These are phyloP conservation scores for Leptodirus hochenwartii DNA, from an alignment of 2,888 invertebrate genomes.

Conservation along the genomic window DNA sequence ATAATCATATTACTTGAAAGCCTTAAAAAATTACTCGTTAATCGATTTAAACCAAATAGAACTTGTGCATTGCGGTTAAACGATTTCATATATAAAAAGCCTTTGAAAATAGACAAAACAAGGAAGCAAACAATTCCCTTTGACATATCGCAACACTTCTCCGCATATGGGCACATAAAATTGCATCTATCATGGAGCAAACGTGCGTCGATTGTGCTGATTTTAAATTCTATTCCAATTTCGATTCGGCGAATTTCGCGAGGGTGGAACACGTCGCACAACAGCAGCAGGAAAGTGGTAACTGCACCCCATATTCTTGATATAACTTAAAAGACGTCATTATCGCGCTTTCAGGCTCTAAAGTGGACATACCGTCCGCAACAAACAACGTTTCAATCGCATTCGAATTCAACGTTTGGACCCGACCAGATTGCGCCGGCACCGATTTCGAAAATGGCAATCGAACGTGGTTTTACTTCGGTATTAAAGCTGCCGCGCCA, in stretches of 20 bases:
- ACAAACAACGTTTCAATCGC: constrained; percentile 40
- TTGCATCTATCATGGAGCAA: too few species aligned
- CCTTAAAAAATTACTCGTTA: too few species aligned
- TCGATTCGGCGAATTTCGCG: constrained; percentile 80
- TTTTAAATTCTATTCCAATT: constrained; percentile 69
- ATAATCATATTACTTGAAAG: too few species aligned
- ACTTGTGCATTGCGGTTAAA: too few species aligned
- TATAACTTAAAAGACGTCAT: background rate
- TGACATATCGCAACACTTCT: too few species aligned
- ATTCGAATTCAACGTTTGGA: constrained; percentile 85
- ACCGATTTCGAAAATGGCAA: constrained; percentile 79
- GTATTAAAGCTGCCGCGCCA: constrained; percentile 38
- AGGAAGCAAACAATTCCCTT: too few species aligned
- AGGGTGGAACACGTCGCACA: constrained; percentile 56
- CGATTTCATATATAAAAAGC: too few species aligned
- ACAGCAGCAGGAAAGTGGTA: constrained; percentile 37
- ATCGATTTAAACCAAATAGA: too few species aligned
- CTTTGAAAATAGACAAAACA: too few species aligned
- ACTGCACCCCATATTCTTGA: constrained; percentile 16
- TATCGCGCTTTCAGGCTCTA: constrained; percentile 16
- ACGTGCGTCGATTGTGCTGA: constrained; percentile 55
- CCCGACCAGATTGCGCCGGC: constrained; percentile 72
- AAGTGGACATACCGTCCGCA: constrained; percentile 13
- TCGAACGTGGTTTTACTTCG: constrained; percentile 87
- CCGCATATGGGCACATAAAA: too few species aligned